Evolutionary conservation across 2,113 vertebrate species (phyloP).

Genomic region (Peucedramus taeniatus): DNA sequence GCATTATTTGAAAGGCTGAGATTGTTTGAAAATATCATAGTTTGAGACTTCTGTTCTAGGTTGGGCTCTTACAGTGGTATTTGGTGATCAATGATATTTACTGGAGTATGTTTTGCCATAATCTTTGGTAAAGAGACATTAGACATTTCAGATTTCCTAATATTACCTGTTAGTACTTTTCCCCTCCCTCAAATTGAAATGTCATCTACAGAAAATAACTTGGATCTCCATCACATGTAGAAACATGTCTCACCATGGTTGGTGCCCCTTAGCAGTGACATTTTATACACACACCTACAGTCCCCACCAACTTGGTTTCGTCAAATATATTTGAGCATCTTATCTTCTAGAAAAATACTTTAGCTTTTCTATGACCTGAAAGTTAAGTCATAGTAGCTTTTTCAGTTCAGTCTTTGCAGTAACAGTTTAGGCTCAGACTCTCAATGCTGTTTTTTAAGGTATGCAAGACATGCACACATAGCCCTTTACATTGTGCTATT

Average conservation of each 20-base stretch:
- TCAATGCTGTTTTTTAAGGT: neutral
- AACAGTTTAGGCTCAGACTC: neutral
- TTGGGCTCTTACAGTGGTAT: neutral
- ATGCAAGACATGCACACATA: neutral
- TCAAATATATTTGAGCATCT: neutral
- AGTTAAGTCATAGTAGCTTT: neutral
- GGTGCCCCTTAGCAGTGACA: neutral
- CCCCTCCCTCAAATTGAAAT: fast-evolving
- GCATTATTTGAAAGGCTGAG: neutral
- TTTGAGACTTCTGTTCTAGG: neutral
- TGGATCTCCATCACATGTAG: neutral
- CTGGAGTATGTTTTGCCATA: neutral
- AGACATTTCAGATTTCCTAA: neutral
- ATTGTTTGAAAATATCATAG: neutral
- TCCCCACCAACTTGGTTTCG: neutral
- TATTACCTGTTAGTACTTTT: neutral
- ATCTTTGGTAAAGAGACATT: neutral
- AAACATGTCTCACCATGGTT: neutral
- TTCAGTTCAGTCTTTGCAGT: neutral
- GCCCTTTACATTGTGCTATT: neutral
- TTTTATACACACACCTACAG: neutral
- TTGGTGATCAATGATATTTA: neutral
- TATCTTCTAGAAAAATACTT: neutral
- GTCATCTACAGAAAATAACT: neutral
- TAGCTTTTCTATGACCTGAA: neutral